Percentiles rank a stretch among this genome's conserved stretches.
phyloP scores from a whole-genome alignment of 2,797 vertebrate species.

The Microchirus variegatus region DNA sequence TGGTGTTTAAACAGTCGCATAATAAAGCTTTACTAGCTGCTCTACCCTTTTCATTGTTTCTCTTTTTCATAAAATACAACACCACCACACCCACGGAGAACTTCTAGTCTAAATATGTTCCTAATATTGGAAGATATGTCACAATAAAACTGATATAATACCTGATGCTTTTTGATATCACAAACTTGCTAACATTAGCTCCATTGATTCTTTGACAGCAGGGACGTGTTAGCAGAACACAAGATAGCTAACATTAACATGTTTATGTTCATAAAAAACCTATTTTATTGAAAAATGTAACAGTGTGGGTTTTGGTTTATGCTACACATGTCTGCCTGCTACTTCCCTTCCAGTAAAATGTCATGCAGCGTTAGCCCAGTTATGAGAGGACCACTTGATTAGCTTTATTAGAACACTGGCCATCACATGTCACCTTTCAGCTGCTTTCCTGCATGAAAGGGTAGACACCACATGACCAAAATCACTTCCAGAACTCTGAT shows the following conservation, averaged over 20 bases:
- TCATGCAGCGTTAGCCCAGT: neutral
- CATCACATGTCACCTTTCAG: neutral
- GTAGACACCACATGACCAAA: neutral
- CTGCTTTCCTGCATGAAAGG: neutral
- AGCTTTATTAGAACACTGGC: neutral
- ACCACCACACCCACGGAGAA: fast-evolving
- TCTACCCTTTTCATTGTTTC: neutral
- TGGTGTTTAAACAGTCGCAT: slow-evolving; percentile 12
- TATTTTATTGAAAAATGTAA: neutral
- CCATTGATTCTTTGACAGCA: slow-evolving; percentile 24
- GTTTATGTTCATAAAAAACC: neutral
- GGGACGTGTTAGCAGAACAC: slow-evolving; percentile 20
- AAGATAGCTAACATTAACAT: slow-evolving; percentile 26
- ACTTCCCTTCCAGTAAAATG: neutral
- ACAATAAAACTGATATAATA: neutral
- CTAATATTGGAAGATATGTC: neutral
- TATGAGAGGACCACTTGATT: neutral
- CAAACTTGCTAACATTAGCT: slow-evolving; percentile 54
- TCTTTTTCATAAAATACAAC: neutral
- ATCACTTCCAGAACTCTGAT: neutral
- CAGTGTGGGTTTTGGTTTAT: neutral
- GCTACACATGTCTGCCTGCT: neutral
- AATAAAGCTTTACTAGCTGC: neutral
- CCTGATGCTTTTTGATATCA: slow-evolving; percentile 12
- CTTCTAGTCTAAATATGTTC: fast-evolving